Evolutionary conservation across 2,113 vertebrate species (phyloP), one percentile per base, ranked within the genome.

Genomic region (Marmota flaviventris): DNA sequence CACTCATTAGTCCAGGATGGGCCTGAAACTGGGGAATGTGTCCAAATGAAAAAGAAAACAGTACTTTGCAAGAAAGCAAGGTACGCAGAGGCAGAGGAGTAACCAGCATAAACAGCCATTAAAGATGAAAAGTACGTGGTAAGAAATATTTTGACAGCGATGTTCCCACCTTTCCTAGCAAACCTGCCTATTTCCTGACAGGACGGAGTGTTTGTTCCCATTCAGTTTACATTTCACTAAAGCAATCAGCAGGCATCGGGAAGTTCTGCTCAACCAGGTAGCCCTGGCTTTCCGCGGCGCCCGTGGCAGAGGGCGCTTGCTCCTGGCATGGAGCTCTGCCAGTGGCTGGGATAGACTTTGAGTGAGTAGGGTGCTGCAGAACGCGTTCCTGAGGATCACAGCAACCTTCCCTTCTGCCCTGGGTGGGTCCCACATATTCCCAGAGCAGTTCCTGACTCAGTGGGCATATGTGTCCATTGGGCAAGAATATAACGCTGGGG

Each of bases 381-480:
- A 14, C 8, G 12, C 8, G 37, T 14, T 84, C 69, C 27, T 32
- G 10, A 69, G 51, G 48, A 3, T 10, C 56, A 27, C 2, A 17
- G 11, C 25, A 4, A 0, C 39, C 2, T 56, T 51, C 22, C 20
- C 34, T 39, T 34, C 37, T 45, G 11, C 42, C 25, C 34, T 16
- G 32, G 37, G 24, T 53, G 25, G 56, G 22, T 3, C 6, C n/a
- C 78, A 8, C 16, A 0, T 8, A 18, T 1, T 61, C 45, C 27
- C 7, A 24, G 22, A 56, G 27, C 72, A 39, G 13, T 1, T 70
- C 32, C 70, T 9, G n/a, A 42, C 1, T 3, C 9, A 2, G 2
- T 1, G 58, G 18, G 24, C 17, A 5, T 8, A 9, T 0, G 17
- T 22, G 34, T 37, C 10, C 1, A 0, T 0, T 0, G 11, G 1